phyloP scores from a whole-genome alignment of 2,113 vertebrate species.

The Calyptommatus sinebrachiatus region DNA sequence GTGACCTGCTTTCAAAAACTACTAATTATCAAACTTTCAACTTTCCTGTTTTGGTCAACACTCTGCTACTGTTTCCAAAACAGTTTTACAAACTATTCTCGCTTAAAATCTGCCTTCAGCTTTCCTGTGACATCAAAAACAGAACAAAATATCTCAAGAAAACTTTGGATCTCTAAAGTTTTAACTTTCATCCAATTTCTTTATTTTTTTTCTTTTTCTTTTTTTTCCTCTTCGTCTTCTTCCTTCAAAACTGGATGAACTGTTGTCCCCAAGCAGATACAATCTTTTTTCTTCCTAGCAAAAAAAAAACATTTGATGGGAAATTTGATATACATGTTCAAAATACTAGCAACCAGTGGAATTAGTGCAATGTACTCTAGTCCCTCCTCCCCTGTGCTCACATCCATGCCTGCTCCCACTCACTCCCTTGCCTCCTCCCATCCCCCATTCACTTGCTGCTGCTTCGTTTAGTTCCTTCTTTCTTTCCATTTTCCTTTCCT shows the following conservation, averaged over 20 bases:
- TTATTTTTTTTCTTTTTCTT: too few species aligned
- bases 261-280: background rate
- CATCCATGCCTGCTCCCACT: too few species aligned
- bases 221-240: too few species aligned
- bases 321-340: background rate
- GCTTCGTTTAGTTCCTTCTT: too few species aligned
- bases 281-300: background rate
- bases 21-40: background rate
- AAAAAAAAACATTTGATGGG: background rate
- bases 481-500: too few species aligned
- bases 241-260: too few species aligned
- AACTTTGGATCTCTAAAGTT: background rate
- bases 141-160: accelerated
- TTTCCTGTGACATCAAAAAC: background rate
- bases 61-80: conserved; percentile 1
- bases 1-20: background rate
- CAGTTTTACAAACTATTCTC: conserved; percentile 20
- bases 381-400: too few species aligned
- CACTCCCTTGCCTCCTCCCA: too few species aligned
- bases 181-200: background rate
- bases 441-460: too few species aligned
- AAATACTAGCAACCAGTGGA: background rate
- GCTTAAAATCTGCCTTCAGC: conserved; percentile 10
- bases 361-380: background rate
- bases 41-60: conserved; percentile 25